Base-by-base conservation (phyloP, 2,113 vertebrate genomes). In the Dasyornis broadbenti region DNA sequence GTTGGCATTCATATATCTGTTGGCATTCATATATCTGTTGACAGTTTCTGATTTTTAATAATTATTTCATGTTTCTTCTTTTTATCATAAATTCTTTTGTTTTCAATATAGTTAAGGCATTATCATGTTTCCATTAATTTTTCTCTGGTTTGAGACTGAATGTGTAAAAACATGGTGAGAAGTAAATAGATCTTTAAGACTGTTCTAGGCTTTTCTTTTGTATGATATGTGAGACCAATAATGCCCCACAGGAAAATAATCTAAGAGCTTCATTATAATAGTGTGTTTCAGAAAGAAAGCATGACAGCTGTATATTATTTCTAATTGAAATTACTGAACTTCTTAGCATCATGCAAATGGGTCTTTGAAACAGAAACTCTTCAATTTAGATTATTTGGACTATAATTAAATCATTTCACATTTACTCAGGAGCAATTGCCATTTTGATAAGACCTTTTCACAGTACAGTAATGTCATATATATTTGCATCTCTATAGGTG, bases 281-380 rank as follows among this genome's bases (percentile, higher is more conserved):
- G 59, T 54, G 64, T 73, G 49, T 73, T 97, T 97, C 92, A 94
- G 86, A 96, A 97, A 95, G 70, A 96, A 96, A 96, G 90, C 94
- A 94, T 89, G 93, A 97, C 95, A 97, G 94, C 73, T 60, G 35
- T 82, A 45, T 65, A 95, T 96, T 98, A 92, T 80, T 94, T 84
- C 94, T 97, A 98, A 98, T 97, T 98, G 94, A 97, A 97, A 98
- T 97, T 98, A 97, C 97, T 96, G 94, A 98, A 92, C 92, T 97
- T 94, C 95, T 98, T 96, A 98, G 90, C 89, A 89, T 70, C 81
- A 73, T 70, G 92, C 45, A 93, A 97, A 73, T 66, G 76, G 97
- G 89, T 91, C 94, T 97, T 97, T 97, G 97, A 97, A 98, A 97
- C 63, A 95, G 92, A 97, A 97, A 61, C 80, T 96, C 89, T 97